Evolutionary conservation across 2,797 vertebrate species (phyloP), one percentile per base, ranked within the genome.

Genomic region (Myotis vivesi): DNA sequence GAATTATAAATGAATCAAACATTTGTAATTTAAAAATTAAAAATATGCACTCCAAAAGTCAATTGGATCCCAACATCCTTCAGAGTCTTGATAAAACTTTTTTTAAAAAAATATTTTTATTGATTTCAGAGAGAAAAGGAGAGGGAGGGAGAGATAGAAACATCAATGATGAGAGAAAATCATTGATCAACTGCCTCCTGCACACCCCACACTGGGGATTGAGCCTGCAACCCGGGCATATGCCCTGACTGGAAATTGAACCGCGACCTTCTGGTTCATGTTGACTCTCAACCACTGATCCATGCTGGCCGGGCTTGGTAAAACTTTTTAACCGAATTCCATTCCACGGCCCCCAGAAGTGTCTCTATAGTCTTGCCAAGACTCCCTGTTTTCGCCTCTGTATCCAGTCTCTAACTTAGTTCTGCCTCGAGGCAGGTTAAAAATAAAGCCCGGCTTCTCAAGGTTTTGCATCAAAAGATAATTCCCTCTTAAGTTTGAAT

Each of bases 1-100:
- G 62, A 97, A 96, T 93, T 96, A 96, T 92, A 96, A 89, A 96
- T 93, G 57, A 97, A 33, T 80, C 77, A 91, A 94, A 69, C 33
- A 92, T 88, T 90, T 92, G 93, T 93, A 87, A 97, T 87, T 92
- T 82, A 97, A 92, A 84, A 87, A 89, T 85, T 20, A 95, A 84
- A 94, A 87, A 55, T 46, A 64, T 30, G 36, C 6, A 92, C 81
- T 68, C 23, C 53, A 73, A 38, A 92, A 88, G 22, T 75, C 41
- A 62, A 1, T 9, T 88, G 51, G 11, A 33, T 80, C 25, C 20
- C 75, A 90, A 53, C 11, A 75, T 33, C 15, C 30, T 77, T 89
- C 6, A 41, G 28, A 30, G 4, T 77, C 19, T 84, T 92, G 41
- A 23, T 92, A 71, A 84, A 92, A 73, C 44, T 64, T 59, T 57